Percentiles rank a stretch among this genome's conserved stretches.
phyloP scores from a whole-genome alignment of 2,888 invertebrate genomes.

The Drosophila longiperda region DNA sequence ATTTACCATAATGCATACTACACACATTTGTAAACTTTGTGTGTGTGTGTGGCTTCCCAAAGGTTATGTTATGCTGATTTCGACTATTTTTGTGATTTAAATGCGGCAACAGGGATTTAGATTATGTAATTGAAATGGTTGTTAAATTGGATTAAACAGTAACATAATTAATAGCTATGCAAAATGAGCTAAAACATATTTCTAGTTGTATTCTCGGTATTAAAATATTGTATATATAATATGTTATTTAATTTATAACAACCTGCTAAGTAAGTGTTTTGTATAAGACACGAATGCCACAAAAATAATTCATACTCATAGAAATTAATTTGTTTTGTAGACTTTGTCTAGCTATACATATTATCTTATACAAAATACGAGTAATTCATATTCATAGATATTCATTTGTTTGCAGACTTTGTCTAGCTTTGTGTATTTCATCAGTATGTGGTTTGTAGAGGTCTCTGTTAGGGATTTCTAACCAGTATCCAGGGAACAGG shows the following conservation, averaged over 20 bases:
- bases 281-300: neutral
- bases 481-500: constrained; percentile 4
- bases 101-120: neutral
- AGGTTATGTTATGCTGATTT: neutral
- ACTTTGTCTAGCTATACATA: neutral
- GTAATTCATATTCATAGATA: neutral
- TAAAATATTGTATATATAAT: neutral
- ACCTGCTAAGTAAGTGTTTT: neutral
- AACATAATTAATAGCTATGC: neutral
- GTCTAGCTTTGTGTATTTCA: neutral
- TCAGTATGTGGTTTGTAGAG: neutral
- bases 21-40: neutral
- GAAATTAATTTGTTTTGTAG: neutral
- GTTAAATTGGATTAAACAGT: neutral
- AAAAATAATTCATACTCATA: neutral
- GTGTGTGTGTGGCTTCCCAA: neutral
- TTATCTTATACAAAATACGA: neutral
- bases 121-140: neutral
- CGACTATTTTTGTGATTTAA: neutral
- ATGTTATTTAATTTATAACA: neutral
- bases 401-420: neutral
- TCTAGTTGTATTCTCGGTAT: neutral
- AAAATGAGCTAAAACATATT: neutral
- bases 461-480: neutral
- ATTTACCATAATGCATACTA: constrained; percentile 26